These are phyloP conservation scores for Acipenser transmontanus DNA, from an alignment of 2,797 vertebrate species.

Conservation along the genomic window DNA sequence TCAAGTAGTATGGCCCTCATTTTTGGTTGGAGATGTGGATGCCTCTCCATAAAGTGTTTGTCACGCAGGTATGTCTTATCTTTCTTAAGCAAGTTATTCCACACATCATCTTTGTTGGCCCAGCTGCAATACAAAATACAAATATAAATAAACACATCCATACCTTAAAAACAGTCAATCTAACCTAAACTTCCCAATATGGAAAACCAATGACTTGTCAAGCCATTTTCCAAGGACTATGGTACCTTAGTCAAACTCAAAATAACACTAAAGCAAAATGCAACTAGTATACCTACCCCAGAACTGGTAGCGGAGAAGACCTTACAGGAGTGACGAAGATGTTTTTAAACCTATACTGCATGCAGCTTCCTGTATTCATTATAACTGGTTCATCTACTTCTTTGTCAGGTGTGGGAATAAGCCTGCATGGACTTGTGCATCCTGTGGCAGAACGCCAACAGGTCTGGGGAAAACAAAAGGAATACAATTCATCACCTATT, in stretches of 20 bases:
- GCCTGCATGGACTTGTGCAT: conserved; percentile 61
- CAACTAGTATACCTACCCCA: conserved; percentile 57
- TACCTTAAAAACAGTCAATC: too few relatives aligned
- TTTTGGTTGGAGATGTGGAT: conserved; percentile 85
- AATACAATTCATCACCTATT: too few relatives aligned
- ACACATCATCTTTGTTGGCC: conserved; percentile 88
- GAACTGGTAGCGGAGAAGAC: conserved; percentile 73
- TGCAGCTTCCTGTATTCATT: conserved; percentile 37
- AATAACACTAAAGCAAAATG: too few relatives aligned
- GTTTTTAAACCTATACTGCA: conserved; percentile 50
- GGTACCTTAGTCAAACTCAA: too few relatives aligned
- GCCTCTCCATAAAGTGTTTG: conserved; percentile 74
- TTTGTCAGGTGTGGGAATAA: conserved; percentile 75
- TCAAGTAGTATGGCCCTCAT: conserved; percentile 92
- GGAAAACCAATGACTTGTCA: too few relatives aligned
- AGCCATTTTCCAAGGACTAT: too few relatives aligned
- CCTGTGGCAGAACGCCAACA: conserved; percentile 44
- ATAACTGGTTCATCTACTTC: conserved; percentile 54
- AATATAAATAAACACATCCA: background rate
- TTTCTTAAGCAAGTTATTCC: conserved; percentile 87
- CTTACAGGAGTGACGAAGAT: conserved; percentile 59
- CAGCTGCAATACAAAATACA: conserved; percentile 59
- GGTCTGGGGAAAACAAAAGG: conserved; percentile 19
- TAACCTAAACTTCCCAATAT: too few relatives aligned
- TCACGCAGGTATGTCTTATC: conserved; percentile 76